Evolutionary conservation across 2,888 invertebrate species (phyloP).

Genomic region (Temnothorax rugatulus): DNA sequence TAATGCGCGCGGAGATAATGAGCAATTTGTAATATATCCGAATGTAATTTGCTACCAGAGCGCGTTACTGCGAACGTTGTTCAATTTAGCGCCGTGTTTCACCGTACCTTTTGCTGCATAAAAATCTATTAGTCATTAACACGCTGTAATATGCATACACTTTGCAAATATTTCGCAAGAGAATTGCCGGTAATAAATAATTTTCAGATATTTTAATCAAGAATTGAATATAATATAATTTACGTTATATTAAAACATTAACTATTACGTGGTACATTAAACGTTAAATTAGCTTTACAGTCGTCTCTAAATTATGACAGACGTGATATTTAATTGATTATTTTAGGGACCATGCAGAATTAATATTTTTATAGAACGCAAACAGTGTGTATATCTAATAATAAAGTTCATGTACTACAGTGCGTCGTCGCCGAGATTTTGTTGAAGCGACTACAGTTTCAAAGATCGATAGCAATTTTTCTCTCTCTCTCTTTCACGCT

Average conservation of each 20-base stretch:
- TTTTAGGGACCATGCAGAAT: background rate
- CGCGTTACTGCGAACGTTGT: conserved; percentile 64
- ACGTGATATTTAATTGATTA: conserved; percentile 12
- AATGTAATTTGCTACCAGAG: conserved; percentile 73
- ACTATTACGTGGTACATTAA: background rate
- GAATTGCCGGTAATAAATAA: conserved; percentile 37
- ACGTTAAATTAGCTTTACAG: background rate
- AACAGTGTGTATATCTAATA: background rate
- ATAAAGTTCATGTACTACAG: background rate
- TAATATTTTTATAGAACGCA: background rate
- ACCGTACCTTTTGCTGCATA: conserved; percentile 52
- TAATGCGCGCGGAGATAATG: conserved; percentile 83
- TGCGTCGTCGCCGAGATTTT: conserved; percentile 15
- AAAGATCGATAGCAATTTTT: conserved; percentile 47
- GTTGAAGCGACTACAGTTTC: conserved; percentile 16
- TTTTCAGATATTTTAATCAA: conserved; percentile 42
- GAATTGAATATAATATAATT: conserved; percentile 25
- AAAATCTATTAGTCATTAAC: conserved; percentile 60
- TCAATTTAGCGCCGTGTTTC: conserved; percentile 69
- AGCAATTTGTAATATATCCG: conserved; percentile 84
- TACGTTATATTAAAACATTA: conserved; percentile 22
- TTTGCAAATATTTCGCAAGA: conserved; percentile 24
- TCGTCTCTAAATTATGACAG: conserved; percentile 9
- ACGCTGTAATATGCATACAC: background rate
- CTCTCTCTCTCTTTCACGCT: conserved; percentile 40